Evolutionary conservation across 2,888 invertebrate species (phyloP), one percentile per base, ranked within the genome.

Genomic region (Dendrolimus houi): DNA sequence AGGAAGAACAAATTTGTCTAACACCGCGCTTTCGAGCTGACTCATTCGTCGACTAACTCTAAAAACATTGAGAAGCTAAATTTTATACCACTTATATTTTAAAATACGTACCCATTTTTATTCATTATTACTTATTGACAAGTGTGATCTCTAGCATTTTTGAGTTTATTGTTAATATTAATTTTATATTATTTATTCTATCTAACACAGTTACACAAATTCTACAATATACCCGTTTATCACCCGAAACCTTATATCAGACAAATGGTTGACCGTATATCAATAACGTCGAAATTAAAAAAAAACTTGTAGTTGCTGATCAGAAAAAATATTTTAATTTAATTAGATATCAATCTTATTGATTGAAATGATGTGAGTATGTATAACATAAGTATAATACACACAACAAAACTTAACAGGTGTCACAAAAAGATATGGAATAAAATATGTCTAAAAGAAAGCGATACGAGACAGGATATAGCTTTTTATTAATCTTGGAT

Each of bases 31-130:
- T 73, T 71, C 77, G 87, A 85, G 80, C 83, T 77, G 89, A 85
- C 90, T 75, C 90, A 90, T 87, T 83, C 87, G 90, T 90, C 90
- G 88, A 89, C 89, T 90, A 90, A 90, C 86, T 85, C 89, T 90
- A 90, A 89, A 81, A 87, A 88, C 90, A 90, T 83, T 87, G 90
- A 90, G 85, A 90, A 90, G 90, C 90, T 90, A 90, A 85, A 77
- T 63, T 58, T 58, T 53, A 55, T 56, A 56, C 53, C 54, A 58
- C 55, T 70, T 71, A 60, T 67, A 62, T 67, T 64, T 66, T 76
- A 78, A 67, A 77, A 64, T 74, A 77, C 67, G 68, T 82, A 83
- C 69, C 70, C 72, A 72, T 72, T 72, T 70, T 74, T 75, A 74
- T 77, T 72, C 77, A 79, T 82, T 85, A 74, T 77, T 72, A 78